These are phyloP conservation scores for Mormyrus iriodes DNA, from an alignment of 2,113 vertebrate species.

Conservation along the genomic window DNA sequence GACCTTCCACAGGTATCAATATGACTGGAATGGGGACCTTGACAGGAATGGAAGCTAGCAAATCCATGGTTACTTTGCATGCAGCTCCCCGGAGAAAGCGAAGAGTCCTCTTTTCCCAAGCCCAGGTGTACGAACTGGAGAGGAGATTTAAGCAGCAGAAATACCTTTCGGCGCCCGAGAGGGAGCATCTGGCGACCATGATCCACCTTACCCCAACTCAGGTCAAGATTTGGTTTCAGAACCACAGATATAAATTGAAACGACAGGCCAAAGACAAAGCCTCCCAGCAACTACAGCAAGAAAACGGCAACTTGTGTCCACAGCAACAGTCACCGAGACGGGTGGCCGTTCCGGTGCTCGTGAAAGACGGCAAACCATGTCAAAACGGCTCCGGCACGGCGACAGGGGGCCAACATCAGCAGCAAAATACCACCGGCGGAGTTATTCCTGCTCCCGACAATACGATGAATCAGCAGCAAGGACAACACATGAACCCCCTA, in stretches of 20 bases:
- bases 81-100: constrained; percentile 78
- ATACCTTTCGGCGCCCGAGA: constrained; percentile 89
- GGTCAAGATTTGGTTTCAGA: constrained; percentile 98
- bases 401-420: constrained; percentile 45
- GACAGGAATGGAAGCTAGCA: constrained; percentile 72
- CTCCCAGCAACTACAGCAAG: constrained; percentile 65
- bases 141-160: constrained; percentile 85
- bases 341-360: constrained; percentile 66
- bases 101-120: constrained; percentile 87
- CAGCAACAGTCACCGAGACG: constrained; percentile 61
- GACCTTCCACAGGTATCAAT: constrained; percentile 73
- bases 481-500: constrained; percentile 56
- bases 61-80: constrained; percentile 75
- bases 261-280: constrained; percentile 85
- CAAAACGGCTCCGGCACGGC: constrained; percentile 53
- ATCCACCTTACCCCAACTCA: constrained; percentile 89
- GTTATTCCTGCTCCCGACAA: constrained; percentile 31
- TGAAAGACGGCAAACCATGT: constrained; percentile 74
- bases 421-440: constrained; percentile 38
- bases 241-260: constrained; percentile 95
- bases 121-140: constrained; percentile 88
- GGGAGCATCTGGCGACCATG: constrained; percentile 85
- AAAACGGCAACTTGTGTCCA: constrained; percentile 42
- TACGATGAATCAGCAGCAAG: constrained; percentile 46
- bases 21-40: constrained; percentile 72